Evolutionary conservation across 2,797 vertebrate species (phyloP).

Genomic region (Gallirallus australis): DNA sequence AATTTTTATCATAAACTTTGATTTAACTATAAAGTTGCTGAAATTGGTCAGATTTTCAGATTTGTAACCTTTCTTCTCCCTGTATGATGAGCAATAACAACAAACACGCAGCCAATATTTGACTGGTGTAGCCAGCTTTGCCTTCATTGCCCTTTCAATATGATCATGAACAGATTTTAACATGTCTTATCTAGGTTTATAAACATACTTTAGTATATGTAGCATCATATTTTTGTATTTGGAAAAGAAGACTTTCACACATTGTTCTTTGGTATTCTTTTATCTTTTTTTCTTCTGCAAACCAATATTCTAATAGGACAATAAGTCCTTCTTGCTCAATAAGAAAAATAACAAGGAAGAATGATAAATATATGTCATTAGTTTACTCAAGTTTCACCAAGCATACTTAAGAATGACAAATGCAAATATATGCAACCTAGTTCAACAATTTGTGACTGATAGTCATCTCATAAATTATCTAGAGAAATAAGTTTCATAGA

Average conservation of each 20-base stretch:
- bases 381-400: slow-evolving; percentile 18
- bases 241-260: background rate
- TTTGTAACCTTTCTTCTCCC: background rate
- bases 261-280: background rate
- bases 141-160: background rate
- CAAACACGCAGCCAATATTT: background rate
- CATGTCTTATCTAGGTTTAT: background rate
- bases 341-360: background rate
- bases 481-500: slow-evolving; percentile 39
- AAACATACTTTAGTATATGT: background rate
- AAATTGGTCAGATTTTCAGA: background rate
- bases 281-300: background rate
- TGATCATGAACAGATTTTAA: background rate
- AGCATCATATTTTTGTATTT: background rate
- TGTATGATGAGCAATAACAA: background rate
- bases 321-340: background rate
- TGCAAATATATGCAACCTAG: slow-evolving; percentile 12
- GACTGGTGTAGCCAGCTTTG: background rate
- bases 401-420: slow-evolving; percentile 5
- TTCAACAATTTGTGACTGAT: slow-evolving; percentile 32
- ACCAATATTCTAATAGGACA: background rate
- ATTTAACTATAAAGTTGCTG: background rate
- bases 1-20: background rate
- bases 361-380: background rate
- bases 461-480: slow-evolving; percentile 16